Evolutionary conservation across 1,140 invertebrate species (phyloP).

Genomic region (Leptoteleia sp.): DNA sequence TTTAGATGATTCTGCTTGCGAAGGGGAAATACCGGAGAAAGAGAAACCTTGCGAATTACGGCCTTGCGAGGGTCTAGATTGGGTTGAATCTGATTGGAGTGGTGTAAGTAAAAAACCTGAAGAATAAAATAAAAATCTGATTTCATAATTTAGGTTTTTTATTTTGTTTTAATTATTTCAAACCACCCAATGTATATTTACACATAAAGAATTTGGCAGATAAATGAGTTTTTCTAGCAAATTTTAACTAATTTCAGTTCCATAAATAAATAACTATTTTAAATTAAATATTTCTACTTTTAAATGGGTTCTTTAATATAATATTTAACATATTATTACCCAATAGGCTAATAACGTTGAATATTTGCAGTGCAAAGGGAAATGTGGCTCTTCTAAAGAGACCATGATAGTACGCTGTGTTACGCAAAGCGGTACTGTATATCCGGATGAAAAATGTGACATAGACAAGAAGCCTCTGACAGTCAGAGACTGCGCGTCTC

Average conservation of each 20-base stretch:
- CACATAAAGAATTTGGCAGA: no score
- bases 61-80: conserved; percentile 95
- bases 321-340: no score
- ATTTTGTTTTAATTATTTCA: no score
- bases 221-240: no score
- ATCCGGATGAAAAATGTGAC: conserved; percentile 86
- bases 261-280: no score
- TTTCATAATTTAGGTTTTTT: no score
- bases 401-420: conserved; percentile 89
- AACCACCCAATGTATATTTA: no score
- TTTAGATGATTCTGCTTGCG: conserved; percentile 87
- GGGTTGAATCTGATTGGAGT: conserved; percentile 93
- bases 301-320: no score
- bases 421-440: conserved; percentile 86
- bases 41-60: conserved; percentile 87
- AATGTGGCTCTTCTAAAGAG: conserved; percentile 87
- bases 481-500: conserved; percentile 83
- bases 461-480: conserved; percentile 83
- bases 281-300: no score
- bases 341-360: conserved; percentile 45
- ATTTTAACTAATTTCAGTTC: no score
- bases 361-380: conserved; percentile 85
- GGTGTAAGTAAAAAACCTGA: conserved; percentile 85
- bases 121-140: not conserved
- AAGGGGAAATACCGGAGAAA: conserved; percentile 85